Evolutionary conservation across 2,113 vertebrate species (phyloP).

Genomic region (Melanerpes formicivorus): DNA sequence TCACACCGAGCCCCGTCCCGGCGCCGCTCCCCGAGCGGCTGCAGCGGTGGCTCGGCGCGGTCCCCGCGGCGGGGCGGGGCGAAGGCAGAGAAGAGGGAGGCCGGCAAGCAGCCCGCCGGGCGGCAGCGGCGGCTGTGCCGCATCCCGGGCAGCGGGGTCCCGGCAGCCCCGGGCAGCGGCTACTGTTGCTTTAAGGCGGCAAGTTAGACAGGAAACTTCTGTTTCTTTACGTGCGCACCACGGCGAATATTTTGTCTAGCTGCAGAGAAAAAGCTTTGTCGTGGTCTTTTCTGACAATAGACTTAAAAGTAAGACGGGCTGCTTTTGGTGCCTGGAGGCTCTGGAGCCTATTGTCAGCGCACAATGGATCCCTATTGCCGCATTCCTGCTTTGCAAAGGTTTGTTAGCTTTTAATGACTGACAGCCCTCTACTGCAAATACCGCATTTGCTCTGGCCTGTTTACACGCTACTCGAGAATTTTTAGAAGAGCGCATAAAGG

Average conservation of each 20-base stretch:
- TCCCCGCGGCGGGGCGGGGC: background rate
- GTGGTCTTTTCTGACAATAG: slow-evolving; percentile 78
- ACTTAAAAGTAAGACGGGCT: slow-evolving; percentile 77
- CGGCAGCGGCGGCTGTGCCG: background rate
- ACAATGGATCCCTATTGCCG: slow-evolving; percentile 69
- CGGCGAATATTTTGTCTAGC: slow-evolving; percentile 79
- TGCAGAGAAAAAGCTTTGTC: slow-evolving; percentile 75
- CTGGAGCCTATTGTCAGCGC: slow-evolving; percentile 72
- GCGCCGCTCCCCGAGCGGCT: background rate
- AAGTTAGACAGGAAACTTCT: slow-evolving; percentile 69
- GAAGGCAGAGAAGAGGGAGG: background rate
- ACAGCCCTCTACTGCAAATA: slow-evolving; percentile 66
- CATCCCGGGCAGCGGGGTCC: background rate
- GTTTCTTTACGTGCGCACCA: slow-evolving; percentile 62
- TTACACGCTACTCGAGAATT: slow-evolving; percentile 55
- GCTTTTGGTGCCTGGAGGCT: slow-evolving; percentile 73
- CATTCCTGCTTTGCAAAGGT: slow-evolving; percentile 79
- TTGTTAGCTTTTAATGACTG: slow-evolving; percentile 85
- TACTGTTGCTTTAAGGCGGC: slow-evolving; percentile 72
- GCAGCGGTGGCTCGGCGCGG: background rate
- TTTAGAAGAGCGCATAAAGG: background rate
- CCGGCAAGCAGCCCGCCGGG: background rate
- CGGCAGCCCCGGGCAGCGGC: background rate
- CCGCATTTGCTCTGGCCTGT: slow-evolving; percentile 60
- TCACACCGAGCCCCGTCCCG: background rate